A percentile compares a stretch with the other conserved stretches of the same genome.
Evolutionary conservation across 92 coral and sea anemone genomes (phyloP).

Genomic region (Porites evermanni): DNA sequence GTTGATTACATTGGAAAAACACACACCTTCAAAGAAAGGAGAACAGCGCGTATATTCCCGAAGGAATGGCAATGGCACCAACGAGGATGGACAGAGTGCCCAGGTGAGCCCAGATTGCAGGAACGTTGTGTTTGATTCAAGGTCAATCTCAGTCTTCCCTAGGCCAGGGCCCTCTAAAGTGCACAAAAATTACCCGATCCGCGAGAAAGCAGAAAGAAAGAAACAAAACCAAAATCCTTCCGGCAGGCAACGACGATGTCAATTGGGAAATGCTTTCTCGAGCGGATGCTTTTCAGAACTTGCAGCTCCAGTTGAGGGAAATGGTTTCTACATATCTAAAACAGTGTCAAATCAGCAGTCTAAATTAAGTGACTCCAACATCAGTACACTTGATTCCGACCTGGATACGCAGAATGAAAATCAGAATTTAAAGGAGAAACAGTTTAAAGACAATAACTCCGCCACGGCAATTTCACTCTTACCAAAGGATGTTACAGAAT

Average conservation of each 20-base stretch:
- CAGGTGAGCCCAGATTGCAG: not conserved
- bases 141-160: not conserved
- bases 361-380: not conserved
- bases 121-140: not conserved
- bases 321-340: no score
- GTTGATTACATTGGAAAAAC: not conserved
- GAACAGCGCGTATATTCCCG: not conserved
- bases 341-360: not conserved
- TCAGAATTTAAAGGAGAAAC: not conserved
- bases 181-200: not conserved
- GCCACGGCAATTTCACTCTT: not conserved
- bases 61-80: not conserved
- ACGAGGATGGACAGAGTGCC: not conserved
- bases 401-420: no score
- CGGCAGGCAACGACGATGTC: not conserved
- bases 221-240: no score
- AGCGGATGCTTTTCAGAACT: no score
- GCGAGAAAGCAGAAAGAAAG: no score
- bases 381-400: not conserved
- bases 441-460: not conserved
- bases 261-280: not conserved
- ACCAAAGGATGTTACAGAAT: not conserved
- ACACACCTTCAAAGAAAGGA: not conserved
- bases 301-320: no score
- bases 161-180: not conserved